Conservation (phyloP, 2,797 vertebrate species). For the Simalia tracyae region DNA sequence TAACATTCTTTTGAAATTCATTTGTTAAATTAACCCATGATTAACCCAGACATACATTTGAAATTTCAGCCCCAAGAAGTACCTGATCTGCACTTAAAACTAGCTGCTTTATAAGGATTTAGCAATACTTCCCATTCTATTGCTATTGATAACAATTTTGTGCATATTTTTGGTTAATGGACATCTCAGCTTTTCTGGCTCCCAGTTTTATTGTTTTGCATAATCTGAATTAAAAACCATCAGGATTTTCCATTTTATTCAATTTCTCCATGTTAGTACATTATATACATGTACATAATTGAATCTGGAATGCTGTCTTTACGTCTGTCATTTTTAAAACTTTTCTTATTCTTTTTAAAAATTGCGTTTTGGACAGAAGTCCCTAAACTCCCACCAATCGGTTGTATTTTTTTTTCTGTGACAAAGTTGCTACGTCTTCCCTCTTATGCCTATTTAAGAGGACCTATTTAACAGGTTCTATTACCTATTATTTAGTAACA, state of each 20-base stretch:
- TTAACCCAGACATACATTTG: background rate
- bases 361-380: background rate
- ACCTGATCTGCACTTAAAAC: background rate
- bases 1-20: background rate
- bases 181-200: no score
- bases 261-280: no score
- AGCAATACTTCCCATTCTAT: background rate
- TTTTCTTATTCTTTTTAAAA: background rate
- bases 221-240: no score
- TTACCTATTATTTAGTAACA: background rate
- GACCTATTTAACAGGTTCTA: no score
- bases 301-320: background rate
- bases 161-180: no score
- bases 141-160: background rate
- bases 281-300: background rate
- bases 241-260: no score
- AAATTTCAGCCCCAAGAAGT: background rate
- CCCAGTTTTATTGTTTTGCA: no score
- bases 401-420: background rate
- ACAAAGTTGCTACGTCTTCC: background rate
- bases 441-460: background rate
- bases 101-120: background rate
- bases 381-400: background rate
- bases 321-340: background rate
- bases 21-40: background rate